A percentile compares a stretch with the other conserved stretches of the same genome.
Evolutionary conservation across 2,888 invertebrate species (phyloP).

Genomic region (Acrobeloides nanus): DNA sequence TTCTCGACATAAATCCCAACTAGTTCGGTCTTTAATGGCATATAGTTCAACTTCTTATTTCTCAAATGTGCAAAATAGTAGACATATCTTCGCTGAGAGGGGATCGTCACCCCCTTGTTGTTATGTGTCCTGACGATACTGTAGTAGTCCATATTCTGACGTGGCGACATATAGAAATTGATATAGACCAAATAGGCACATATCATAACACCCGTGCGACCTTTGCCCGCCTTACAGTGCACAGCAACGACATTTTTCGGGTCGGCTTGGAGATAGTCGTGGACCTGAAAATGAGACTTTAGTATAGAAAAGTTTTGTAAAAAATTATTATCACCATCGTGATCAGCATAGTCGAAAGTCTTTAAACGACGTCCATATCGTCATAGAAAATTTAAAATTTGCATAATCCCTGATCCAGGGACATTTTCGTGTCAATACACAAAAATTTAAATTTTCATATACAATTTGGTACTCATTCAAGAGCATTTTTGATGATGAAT

Average conservation of each 20-base stretch:
- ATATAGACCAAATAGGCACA: slow-evolving; percentile 91
- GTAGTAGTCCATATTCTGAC: slow-evolving; percentile 82
- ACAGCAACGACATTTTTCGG: slow-evolving; percentile 67
- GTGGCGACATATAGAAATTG: slow-evolving; percentile 65
- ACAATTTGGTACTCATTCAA: no score
- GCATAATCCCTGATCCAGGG: no score
- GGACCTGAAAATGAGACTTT: no score
- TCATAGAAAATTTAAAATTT: no score
- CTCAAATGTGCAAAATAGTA: slow-evolving; percentile 80
- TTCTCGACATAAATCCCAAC: slow-evolving; percentile 65
- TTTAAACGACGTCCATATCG: no score
- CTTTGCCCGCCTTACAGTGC: slow-evolving; percentile 97
- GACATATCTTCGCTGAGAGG: slow-evolving; percentile 91
- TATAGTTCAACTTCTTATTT: slow-evolving; percentile 56
- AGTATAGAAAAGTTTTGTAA: no score
- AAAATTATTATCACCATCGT: no score
- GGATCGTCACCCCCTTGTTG: slow-evolving; percentile 80
- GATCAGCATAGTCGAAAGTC: no score
- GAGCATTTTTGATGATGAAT: no score
- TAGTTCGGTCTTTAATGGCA: slow-evolving; percentile 66
- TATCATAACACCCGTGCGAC: slow-evolving; percentile 77
- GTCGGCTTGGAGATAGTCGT: slow-evolving; percentile 38
- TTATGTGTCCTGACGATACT: slow-evolving; percentile 46
- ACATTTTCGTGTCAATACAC: no score
- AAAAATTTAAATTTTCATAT: no score